phyloP scores from a whole-genome alignment of 2,888 invertebrate genomes.

The Coelopa pilipes region DNA sequence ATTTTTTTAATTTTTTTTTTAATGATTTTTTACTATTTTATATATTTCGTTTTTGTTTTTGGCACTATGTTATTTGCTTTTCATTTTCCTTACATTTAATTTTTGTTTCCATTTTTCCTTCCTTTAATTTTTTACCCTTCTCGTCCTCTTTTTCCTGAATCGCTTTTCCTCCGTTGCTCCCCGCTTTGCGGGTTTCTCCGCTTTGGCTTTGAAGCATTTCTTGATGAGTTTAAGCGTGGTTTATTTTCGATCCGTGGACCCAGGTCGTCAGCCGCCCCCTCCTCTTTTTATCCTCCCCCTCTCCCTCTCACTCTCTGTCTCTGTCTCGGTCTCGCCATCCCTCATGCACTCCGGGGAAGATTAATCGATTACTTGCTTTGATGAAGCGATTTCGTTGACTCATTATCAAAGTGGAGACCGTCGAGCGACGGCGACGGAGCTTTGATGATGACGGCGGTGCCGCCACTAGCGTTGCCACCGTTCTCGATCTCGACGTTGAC shows the following conservation, averaged over 20 bases:
- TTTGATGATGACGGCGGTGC: conserved; percentile 7
- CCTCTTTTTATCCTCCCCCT: not conserved
- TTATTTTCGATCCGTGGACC: not conserved
- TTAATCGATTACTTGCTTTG: conserved; percentile 36
- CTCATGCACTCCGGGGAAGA: conserved; percentile 17
- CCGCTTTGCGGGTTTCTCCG: too few species aligned
- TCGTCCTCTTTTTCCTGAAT: too few species aligned
- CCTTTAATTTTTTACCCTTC: too few species aligned
- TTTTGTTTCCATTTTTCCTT: too few species aligned
- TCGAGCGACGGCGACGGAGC: not conserved
- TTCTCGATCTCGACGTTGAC: not conserved
- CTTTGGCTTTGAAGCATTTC: too few species aligned
- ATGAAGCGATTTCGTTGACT: conserved; percentile 34
- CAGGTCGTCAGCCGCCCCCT: not conserved
- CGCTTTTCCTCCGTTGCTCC: too few species aligned
- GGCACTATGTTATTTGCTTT: too few species aligned
- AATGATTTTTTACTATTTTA: too few species aligned
- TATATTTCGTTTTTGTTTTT: too few species aligned
- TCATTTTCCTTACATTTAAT: too few species aligned
- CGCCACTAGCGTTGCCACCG: not conserved
- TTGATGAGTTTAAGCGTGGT: too few species aligned
- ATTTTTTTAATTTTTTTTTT: too few species aligned
- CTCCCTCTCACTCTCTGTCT: not conserved
- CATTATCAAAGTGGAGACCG: conserved; percentile 23
- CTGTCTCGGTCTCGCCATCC: not conserved